Evolutionary conservation across 2,113 vertebrate species (phyloP).

Genomic region (Ardeotis arabs): DNA sequence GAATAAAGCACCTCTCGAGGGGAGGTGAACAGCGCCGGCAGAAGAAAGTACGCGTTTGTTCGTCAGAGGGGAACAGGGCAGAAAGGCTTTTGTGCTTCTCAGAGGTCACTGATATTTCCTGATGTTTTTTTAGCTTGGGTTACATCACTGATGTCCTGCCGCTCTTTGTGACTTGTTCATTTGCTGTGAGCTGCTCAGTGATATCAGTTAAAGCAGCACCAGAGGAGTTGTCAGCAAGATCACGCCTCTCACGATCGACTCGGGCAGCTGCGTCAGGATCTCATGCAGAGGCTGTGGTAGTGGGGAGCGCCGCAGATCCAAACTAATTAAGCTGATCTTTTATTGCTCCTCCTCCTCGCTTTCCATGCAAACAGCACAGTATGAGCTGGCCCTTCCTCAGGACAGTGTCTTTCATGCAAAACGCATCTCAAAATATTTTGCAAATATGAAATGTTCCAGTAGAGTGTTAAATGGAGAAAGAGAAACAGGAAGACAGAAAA

Average conservation of each 20-base stretch:
- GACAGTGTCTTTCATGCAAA: conserved; percentile 16
- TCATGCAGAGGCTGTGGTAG: background rate
- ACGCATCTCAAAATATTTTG: background rate
- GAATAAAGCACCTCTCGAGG: background rate
- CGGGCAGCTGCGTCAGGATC: background rate
- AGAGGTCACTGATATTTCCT: background rate
- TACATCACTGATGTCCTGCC: background rate
- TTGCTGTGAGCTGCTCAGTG: conserved; percentile 5
- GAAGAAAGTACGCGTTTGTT: background rate
- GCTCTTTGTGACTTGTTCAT: background rate
- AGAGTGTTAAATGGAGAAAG: background rate
- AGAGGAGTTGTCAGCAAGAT: conserved; percentile 34
- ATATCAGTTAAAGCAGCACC: background rate
- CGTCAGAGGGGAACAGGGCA: background rate
- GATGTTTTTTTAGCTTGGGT: background rate
- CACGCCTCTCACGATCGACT: background rate
- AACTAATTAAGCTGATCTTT: conserved; percentile 23
- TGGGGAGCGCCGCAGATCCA: background rate
- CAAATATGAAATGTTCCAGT: background rate
- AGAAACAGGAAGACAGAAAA: background rate
- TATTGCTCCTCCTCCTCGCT: background rate
- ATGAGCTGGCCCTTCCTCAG: background rate
- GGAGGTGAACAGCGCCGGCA: background rate
- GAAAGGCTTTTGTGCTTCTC: background rate
- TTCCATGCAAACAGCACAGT: conserved; percentile 2